A percentile compares a stretch with the other conserved stretches of the same genome.
Evolutionary conservation across 2,113 vertebrate species (phyloP).

Genomic region (Lepisosteus osseus): DNA sequence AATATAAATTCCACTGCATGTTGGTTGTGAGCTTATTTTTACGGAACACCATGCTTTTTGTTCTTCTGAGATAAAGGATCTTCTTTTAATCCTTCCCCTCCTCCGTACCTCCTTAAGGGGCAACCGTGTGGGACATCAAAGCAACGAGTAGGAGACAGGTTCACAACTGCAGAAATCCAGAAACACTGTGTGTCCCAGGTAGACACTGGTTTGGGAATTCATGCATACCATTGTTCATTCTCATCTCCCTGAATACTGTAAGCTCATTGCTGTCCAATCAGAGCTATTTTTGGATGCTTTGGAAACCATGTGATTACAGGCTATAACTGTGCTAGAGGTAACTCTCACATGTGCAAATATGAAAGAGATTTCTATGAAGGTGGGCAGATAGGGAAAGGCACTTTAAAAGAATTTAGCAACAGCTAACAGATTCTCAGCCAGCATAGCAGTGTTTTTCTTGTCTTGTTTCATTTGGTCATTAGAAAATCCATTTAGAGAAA

Average conservation of each 20-base stretch:
- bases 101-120: no score
- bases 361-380: constrained; percentile 9
- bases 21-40: no score
- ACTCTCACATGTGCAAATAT: constrained; percentile 6
- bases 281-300: constrained; percentile 20
- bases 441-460: not conserved
- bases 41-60: no score
- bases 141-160: no score
- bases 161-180: no score
- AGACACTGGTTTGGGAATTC: not conserved
- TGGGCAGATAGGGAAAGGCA: constrained; percentile 10
- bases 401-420: constrained; percentile 3
- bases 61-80: no score
- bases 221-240: constrained; percentile 5
- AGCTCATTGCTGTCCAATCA: constrained; percentile 16
- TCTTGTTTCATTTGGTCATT: not conserved
- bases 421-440: not conserved
- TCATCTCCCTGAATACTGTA: not conserved
- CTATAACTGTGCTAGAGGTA: constrained; percentile 15
- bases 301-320: constrained; percentile 21
- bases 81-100: no score
- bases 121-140: no score
- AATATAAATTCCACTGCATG: no score
- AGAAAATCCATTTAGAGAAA: no score
- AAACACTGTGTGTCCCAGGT: not conserved